Percentiles rank a stretch among this genome's conserved stretches.
Conservation (phyloP, 2,888 invertebrate species). For the Hydrotaea diabolus region DNA sequence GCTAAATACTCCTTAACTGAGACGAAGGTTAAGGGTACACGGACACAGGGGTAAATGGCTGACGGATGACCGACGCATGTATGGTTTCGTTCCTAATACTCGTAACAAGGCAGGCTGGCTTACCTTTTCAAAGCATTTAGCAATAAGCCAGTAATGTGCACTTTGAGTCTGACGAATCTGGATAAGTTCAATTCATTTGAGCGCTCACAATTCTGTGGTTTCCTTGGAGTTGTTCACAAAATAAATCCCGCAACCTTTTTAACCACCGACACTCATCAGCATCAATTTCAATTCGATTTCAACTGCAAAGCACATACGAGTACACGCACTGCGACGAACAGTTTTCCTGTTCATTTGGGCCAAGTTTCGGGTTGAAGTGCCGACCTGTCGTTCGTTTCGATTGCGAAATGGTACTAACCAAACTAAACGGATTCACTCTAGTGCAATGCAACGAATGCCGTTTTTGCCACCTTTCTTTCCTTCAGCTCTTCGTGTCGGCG, state of each 20-base stretch:
- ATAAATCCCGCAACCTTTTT: no score
- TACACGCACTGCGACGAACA: not conserved
- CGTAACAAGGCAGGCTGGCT: not conserved
- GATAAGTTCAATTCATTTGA: not conserved
- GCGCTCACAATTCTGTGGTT: constrained; percentile 4
- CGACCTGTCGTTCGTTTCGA: constrained; percentile 16
- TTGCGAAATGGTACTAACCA: constrained; percentile 17
- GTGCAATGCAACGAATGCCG: constrained; percentile 21
- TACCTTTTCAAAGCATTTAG: not conserved
- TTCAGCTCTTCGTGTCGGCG: not conserved
- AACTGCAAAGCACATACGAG: constrained; percentile 9
- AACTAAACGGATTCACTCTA: not conserved
- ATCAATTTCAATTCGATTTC: not conserved
- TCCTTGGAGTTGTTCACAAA: not conserved
- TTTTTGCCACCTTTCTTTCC: not conserved
- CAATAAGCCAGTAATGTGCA: not conserved
- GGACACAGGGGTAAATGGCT: not conserved
- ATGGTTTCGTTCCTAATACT: constrained; percentile 4
- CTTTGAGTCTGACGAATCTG: not conserved
- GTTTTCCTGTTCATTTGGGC: not conserved
- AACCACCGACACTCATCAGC: constrained; percentile 8
- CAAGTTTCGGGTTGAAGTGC: not conserved
- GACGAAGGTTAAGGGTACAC: constrained; percentile 22
- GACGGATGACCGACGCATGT: constrained; percentile 10
- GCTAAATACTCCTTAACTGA: constrained; percentile 8